A percentile compares a stretch with the other conserved stretches of the same genome.
These are phyloP conservation scores for Trichonephila clavata DNA, from an alignment of 1,140 invertebrate species.

Conservation along the genomic window DNA sequence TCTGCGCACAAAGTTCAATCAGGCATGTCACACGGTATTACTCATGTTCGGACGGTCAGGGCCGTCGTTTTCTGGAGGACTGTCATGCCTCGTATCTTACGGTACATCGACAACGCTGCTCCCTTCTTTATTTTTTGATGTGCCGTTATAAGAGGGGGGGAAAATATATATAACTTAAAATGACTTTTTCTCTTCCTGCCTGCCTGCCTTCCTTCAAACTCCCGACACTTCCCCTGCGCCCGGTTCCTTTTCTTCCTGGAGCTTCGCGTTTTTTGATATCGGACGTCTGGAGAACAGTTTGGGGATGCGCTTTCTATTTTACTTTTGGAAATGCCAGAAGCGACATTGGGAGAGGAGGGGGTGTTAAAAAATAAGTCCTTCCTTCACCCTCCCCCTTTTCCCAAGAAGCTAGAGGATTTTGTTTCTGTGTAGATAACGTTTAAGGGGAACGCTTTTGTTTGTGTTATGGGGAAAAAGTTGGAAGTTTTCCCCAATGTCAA, in stretches of 20 bases:
- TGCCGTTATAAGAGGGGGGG: conserved; percentile 35
- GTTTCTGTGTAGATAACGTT: neutral
- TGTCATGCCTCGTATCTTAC: conserved; percentile 74
- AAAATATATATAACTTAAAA: conserved; percentile 68
- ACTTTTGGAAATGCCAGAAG: conserved; percentile 29
- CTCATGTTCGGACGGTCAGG: conserved; percentile 74
- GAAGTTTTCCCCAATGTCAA: neutral
- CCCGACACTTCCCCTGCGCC: neutral
- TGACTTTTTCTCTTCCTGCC: conserved; percentile 61
- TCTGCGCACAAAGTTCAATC: conserved; percentile 72
- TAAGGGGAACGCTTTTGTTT: neutral
- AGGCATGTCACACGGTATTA: conserved; percentile 76
- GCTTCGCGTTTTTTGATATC: conserved; percentile 54
- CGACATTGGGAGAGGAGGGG: neutral
- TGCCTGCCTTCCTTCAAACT: conserved; percentile 27
- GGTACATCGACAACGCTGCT: conserved; percentile 61
- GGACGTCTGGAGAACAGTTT: conserved; percentile 34
- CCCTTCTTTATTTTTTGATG: conserved; percentile 43
- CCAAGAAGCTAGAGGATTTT: conserved; percentile 16
- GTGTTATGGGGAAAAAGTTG: neutral
- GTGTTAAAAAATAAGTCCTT: neutral
- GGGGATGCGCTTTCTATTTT: neutral
- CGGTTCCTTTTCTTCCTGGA: neutral
- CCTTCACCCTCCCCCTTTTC: neutral
- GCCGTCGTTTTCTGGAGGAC: conserved; percentile 50